Evolutionary conservation across 2,797 vertebrate species (phyloP), one percentile per base, ranked within the genome.

Genomic region (Luscinia luscinia): DNA sequence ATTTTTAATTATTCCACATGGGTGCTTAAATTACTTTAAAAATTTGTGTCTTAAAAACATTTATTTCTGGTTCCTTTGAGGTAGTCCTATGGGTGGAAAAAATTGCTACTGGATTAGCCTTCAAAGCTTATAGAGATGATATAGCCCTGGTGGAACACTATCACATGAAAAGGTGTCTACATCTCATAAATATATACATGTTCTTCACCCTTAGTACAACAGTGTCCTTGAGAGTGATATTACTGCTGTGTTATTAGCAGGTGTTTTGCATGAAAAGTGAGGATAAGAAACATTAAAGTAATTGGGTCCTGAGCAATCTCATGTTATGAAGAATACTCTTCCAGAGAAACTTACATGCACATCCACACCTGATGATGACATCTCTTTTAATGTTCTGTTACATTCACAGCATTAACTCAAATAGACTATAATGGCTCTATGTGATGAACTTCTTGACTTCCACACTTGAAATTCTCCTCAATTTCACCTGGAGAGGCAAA

Each of bases 231-330:
- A 95, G 64, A 92, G 38, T 77, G 63, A 78, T 91, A 74, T 46
- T 89, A 32, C 61, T 81, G 77, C 84, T 87, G 28, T 58, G 57
- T 81, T 92, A 70, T 95, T 91, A 95, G 69, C 75, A 91, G 62
- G 28, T 92, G 69, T 94, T 93, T 91, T 91, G 59, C 94, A 95
- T 68, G 63, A 92, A 81, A 91, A 90, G 80, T 80, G 90, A 94
- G 54, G 38, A 24, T 75, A 91, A 92, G 41, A 86, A 74, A 36
- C 57, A 94, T 90, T 95, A 90, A 73, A 93, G 63, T 90, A 95
- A 96, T 76, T 91, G 80, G 66, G 94, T 90, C 46, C 59, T 7
- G 2, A 87, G 62, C 17, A 94, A 90, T 88, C 61, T 90, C 72
- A 18, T 77, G 52, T 76, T 92, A 64, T 32, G 45, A 79, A 48